Base-by-base conservation (phyloP, 1,140 invertebrate genomes). In the Pseudomyrmex sp. region DNA sequence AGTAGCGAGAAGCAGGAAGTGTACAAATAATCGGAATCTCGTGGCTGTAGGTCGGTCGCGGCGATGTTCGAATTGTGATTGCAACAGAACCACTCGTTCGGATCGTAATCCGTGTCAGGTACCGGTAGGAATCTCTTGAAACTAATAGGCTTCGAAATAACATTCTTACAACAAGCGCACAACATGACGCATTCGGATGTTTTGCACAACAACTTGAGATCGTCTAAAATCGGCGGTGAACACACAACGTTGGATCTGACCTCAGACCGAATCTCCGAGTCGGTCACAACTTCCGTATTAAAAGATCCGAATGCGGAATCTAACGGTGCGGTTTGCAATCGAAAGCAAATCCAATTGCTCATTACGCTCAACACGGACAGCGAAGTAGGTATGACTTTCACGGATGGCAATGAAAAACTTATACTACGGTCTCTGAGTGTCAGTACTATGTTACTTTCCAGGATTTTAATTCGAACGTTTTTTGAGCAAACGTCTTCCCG, bases 11-110 rank as follows among this genome's bases (percentile, higher is more conserved):
- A 94, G 65, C 90, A 86, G n/a, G 90, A 76, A 2, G 90, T 86
- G 46, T 94, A 94, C 70, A 94, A 93, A 61, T 92, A 92, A 85
- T 94, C 94, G 2, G 83, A 79, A 13, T 91, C 84, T 58, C 77
- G 85, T 56, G 93, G 92, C 44, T 83, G 63, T 23, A 93, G 73
- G 2, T 90, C 82, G 50, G 83, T 72, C 35, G 66, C n/a, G n/a
- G 84, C 72, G 70, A 83, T 12, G 50, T 85, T 61, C 2, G 84
- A 70, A 44, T 56, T 87, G 58, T 94, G 92, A 18, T 83, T 91
- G 77, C 93, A 93, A 66, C 94, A 94, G 79, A 94, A 94, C 92
- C 93, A 94, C 69, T 94, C 93, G 18, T 76, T 72, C 18, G 92
- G 90, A 83, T 94, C 92, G 72, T 88, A 94, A 10, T 93, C 92